A percentile compares a stretch with the other conserved stretches of the same genome.
Conservation (phyloP, 2,797 vertebrate species). For the Sebastes wilsoni region DNA sequence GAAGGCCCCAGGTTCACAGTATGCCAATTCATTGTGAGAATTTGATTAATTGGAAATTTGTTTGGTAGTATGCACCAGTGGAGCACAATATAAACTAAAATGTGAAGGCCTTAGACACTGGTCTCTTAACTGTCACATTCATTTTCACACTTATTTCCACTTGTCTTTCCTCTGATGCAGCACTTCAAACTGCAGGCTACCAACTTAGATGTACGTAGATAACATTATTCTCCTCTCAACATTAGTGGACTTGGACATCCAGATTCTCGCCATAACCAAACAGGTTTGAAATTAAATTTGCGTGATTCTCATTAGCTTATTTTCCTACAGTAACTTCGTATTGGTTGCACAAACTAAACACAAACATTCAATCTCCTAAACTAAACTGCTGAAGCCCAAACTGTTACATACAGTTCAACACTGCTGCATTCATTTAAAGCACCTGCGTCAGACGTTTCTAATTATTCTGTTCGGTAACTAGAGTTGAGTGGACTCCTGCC, state of each 20-base stretch:
- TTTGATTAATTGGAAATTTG: background rate
- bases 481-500: background rate
- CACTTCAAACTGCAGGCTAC: background rate
- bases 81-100: background rate
- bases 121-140: background rate
- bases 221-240: background rate
- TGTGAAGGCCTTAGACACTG: background rate
- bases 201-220: background rate
- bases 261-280: background rate
- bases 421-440: background rate
- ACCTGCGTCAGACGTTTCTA: background rate
- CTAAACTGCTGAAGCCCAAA: background rate
- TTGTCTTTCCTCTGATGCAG: background rate
- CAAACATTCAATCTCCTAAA: background rate
- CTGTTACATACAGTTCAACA: background rate
- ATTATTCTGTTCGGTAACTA: background rate
- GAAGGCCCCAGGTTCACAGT: background rate
- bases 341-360: background rate
- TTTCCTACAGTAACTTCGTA: too few species aligned
- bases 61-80: background rate
- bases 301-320: background rate
- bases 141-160: conserved; percentile 21
- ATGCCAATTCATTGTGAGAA: background rate
- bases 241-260: background rate
- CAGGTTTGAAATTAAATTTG: background rate